Evolutionary conservation across 2,888 invertebrate species (phyloP).

Genomic region (Romanomermis culicivorax): DNA sequence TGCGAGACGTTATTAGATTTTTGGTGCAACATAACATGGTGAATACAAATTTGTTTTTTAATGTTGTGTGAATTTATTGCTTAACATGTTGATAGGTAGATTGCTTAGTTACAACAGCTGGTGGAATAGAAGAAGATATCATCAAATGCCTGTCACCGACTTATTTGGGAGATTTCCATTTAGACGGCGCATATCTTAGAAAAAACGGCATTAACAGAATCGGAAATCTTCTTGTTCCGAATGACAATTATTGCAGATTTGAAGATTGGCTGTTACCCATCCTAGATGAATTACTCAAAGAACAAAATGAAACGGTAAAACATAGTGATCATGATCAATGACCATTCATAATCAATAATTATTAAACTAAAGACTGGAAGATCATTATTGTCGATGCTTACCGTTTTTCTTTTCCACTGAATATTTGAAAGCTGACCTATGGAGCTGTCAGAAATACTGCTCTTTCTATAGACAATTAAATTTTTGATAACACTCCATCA

Average conservation of each 20-base stretch:
- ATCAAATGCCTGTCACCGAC: constrained; percentile 94
- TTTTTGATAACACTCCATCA: too few relatives aligned
- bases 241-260: constrained; percentile 90
- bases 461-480: too few relatives aligned
- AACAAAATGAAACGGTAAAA: constrained; percentile 42
- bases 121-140: constrained; percentile 92
- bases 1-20: constrained; percentile 72
- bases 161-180: constrained; percentile 61
- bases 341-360: too few relatives aligned
- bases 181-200: constrained; percentile 37
- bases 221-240: constrained; percentile 84
- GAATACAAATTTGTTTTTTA: constrained; percentile 1
- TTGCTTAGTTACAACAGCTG: constrained; percentile 87
- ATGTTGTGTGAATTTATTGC: neutral
- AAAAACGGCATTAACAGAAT: constrained; percentile 69
- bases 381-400: neutral
- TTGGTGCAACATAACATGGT: constrained; percentile 60
- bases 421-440: too few relatives aligned
- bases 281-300: constrained; percentile 64
- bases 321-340: too few relatives aligned
- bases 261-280: constrained; percentile 92
- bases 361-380: neutral
- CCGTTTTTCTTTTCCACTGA: too few relatives aligned
- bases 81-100: constrained; percentile 43
- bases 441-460: too few relatives aligned